phyloP scores from a whole-genome alignment of 92 coral and sea anemone genomes.

The Palythoa grandis region DNA sequence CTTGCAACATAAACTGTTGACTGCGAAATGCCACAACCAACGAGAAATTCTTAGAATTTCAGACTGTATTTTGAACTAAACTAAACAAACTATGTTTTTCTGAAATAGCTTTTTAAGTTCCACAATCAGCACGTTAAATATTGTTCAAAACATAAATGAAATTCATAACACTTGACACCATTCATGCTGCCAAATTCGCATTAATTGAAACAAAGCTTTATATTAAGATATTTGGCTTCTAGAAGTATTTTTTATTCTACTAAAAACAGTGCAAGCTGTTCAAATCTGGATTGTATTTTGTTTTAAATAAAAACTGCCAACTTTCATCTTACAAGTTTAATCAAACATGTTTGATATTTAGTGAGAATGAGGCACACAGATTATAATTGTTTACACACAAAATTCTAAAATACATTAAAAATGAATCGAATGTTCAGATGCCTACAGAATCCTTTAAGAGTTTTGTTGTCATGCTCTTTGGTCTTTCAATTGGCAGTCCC shows the following conservation, averaged over 20 bases:
- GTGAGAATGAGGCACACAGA: background rate
- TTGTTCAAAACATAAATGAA: background rate
- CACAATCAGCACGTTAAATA: background rate
- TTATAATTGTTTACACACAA: background rate
- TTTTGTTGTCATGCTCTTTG: constrained; percentile 95
- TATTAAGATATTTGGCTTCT: background rate
- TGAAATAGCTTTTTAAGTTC: background rate
- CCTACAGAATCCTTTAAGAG: constrained; percentile 63
- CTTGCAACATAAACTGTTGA: too few relatives aligned
- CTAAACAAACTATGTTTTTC: background rate
- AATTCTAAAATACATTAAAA: background rate
- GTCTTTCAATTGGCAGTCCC: constrained; percentile 94
- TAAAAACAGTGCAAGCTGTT: background rate
- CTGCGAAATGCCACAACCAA: background rate
- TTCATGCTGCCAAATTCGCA: background rate
- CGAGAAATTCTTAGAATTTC: background rate
- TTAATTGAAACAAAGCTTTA: background rate
- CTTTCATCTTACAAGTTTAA: background rate
- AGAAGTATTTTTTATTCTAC: background rate
- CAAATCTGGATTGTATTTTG: background rate
- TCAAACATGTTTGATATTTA: constrained; percentile 3
- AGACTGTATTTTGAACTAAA: background rate
- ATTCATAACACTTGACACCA: background rate
- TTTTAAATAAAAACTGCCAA: background rate
- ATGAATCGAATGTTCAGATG: background rate